Conservation (phyloP, 2,888 invertebrate species). For the Cantharis nigra region DNA sequence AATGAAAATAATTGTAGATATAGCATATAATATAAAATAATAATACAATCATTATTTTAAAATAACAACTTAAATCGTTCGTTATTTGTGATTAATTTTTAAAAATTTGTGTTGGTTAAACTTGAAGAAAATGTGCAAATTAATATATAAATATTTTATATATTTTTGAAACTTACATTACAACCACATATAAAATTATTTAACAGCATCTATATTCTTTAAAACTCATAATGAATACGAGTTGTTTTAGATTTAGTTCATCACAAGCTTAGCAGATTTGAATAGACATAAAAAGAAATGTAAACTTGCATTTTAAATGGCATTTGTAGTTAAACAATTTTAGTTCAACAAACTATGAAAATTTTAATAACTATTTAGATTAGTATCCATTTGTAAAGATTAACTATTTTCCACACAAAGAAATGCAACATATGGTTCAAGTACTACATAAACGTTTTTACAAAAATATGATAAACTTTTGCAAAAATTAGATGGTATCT, state of each 20-base stretch:
- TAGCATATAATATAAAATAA: too few relatives aligned
- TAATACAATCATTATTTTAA: too few relatives aligned
- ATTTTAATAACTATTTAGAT: neutral
- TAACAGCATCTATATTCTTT: neutral
- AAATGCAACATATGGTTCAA: too few relatives aligned
- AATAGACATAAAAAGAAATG: neutral
- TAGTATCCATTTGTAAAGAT: neutral
- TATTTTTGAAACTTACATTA: too few relatives aligned
- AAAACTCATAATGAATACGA: neutral
- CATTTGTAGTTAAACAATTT: neutral
- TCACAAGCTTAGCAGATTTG: neutral
- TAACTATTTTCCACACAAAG: neutral
- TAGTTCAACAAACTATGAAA: neutral
- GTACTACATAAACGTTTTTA: too few relatives aligned
- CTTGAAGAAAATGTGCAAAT: neutral
- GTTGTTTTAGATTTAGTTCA: neutral
- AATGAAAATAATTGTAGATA: too few relatives aligned
- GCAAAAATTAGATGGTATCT: too few relatives aligned
- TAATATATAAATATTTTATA: too few relatives aligned
- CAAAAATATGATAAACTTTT: too few relatives aligned
- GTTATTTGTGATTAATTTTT: too few relatives aligned
- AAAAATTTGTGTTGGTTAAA: too few relatives aligned
- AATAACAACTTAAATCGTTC: too few relatives aligned
- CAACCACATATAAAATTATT: neutral
- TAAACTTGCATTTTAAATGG: neutral